Evolutionary conservation across 2,888 invertebrate species (phyloP).

Genomic region (Polydrusus tereticollis): DNA sequence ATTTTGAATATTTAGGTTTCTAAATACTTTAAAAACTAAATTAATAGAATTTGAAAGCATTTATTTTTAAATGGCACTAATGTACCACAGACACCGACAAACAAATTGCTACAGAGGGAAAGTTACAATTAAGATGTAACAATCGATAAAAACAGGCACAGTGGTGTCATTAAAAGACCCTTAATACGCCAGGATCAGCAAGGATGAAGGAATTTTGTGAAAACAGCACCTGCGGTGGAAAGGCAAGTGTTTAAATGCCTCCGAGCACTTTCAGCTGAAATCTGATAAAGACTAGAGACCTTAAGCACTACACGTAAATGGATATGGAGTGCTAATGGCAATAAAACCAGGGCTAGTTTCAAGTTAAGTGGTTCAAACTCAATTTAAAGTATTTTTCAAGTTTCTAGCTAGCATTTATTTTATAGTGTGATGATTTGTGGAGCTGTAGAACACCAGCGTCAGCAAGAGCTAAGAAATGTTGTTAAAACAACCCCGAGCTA

Average conservation of each 20-base stretch:
- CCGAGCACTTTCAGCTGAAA: constrained; percentile 22
- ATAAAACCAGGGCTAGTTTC: neutral
- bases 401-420: too few species aligned
- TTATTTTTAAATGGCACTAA: too few species aligned
- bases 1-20: too few species aligned
- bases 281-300: constrained; percentile 29
- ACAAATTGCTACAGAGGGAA: neutral
- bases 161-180: constrained; percentile 27
- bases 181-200: constrained; percentile 34
- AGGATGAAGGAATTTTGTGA: constrained; percentile 32
- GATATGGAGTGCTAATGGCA: neutral
- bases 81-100: too few species aligned
- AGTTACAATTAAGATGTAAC: constrained; percentile 32
- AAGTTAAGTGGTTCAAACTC: neutral
- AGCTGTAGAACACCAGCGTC: too few species aligned
- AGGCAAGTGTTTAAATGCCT: constrained; percentile 28
- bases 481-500: too few species aligned
- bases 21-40: too few species aligned
- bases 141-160: constrained; percentile 30
- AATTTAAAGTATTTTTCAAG: too few species aligned
- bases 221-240: constrained; percentile 39
- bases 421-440: too few species aligned
- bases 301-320: neutral
- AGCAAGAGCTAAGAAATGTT: too few species aligned
- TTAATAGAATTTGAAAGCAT: too few species aligned